These are phyloP conservation scores for Matsumurasca onukii DNA, from an alignment of 1,140 invertebrate species.

Conservation along the genomic window DNA sequence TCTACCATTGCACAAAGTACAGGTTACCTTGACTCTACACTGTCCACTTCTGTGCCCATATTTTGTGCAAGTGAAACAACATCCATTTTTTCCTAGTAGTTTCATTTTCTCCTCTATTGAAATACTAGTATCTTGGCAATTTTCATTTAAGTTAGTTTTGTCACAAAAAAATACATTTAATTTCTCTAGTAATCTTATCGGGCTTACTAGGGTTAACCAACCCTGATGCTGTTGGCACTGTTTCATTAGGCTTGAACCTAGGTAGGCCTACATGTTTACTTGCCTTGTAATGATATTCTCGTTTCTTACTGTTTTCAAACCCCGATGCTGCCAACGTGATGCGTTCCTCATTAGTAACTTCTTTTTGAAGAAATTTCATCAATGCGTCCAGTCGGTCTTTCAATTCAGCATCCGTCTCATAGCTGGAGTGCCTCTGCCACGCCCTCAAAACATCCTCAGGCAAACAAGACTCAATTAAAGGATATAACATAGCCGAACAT, in stretches of 20 bases:
- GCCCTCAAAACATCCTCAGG: slow-evolving; percentile 5
- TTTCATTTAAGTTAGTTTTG: neutral
- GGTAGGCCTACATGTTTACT: too few relatives aligned
- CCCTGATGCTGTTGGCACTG: neutral
- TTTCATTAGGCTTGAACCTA: neutral
- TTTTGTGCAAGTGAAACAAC: neutral
- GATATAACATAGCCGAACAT: neutral
- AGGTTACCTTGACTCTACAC: neutral
- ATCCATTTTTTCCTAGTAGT: neutral
- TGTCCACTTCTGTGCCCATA: neutral
- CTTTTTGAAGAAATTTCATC: neutral
- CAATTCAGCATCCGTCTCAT: neutral
- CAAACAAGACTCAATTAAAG: slow-evolving; percentile 1
- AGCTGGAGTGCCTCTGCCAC: neutral
- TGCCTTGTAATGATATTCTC: neutral
- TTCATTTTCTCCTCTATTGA: too few relatives aligned
- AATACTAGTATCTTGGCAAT: neutral
- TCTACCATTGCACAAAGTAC: neutral
- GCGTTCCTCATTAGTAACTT: neutral
- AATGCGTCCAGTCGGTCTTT: too few relatives aligned
- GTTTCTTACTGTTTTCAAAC: neutral
- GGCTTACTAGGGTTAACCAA: neutral
- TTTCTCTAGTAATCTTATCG: neutral
- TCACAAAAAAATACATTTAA: neutral
- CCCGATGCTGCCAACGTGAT: neutral